Conservation (phyloP, 2,113 vertebrate genomes). For the Scartelaos histophorus region DNA sequence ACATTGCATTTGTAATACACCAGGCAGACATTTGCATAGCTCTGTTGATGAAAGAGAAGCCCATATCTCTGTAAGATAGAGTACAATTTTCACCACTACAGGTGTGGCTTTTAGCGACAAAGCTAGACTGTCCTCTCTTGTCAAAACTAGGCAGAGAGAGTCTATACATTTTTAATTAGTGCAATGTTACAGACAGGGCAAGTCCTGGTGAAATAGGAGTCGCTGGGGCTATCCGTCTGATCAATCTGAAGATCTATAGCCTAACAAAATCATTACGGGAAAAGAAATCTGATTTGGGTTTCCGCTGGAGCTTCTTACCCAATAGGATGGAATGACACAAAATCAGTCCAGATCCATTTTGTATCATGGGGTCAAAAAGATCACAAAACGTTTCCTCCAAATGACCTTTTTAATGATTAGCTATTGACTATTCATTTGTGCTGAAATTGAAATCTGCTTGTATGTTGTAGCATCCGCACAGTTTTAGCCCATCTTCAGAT, state of each 20-base stretch:
- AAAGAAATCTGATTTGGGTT: neutral
- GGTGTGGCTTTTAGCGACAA: conserved; percentile 61
- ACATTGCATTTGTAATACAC: neutral
- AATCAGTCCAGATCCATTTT: neutral
- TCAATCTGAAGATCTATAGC: conserved; percentile 7
- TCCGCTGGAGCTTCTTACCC: neutral
- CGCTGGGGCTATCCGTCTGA: neutral
- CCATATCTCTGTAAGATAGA: neutral
- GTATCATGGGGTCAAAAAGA: neutral
- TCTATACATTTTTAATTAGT: conserved; percentile 58
- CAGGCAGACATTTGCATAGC: conserved; percentile 8
- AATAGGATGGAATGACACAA: neutral
- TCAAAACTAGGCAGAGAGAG: conserved; percentile 28
- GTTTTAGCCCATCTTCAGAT: neutral
- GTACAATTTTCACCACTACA: conserved; percentile 44
- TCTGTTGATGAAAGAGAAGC: neutral
- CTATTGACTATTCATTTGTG: neutral
- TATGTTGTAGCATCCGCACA: neutral
- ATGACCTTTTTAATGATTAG: neutral
- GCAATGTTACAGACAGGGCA: conserved; percentile 23
- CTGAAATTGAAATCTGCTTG: neutral
- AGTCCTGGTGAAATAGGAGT: conserved; percentile 17
- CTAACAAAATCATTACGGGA: neutral
- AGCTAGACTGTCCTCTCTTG: conserved; percentile 15
- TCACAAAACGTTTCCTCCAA: neutral